A percentile compares a stretch with the other conserved stretches of the same genome.
phyloP scores from a whole-genome alignment of 2,113 vertebrate genomes.

The Macrotus californicus region DNA sequence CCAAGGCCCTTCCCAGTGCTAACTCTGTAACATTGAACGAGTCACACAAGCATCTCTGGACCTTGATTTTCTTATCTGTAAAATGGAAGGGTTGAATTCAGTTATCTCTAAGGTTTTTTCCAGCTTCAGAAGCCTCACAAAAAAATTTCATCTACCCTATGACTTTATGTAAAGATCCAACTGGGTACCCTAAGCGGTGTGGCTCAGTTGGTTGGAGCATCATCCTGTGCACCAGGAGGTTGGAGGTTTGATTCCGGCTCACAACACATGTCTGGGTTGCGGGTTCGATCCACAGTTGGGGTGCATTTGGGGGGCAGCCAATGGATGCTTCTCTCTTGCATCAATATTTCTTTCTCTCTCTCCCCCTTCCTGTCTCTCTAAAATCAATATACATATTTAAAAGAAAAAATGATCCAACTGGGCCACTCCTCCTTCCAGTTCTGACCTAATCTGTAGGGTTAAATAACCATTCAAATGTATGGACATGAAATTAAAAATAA shows the following conservation, averaged over 20 bases:
- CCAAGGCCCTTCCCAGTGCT: neutral
- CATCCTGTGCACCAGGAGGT: no score
- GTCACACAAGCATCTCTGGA: constrained; percentile 20
- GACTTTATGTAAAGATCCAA: neutral
- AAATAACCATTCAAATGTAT: neutral
- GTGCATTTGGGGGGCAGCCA: no score
- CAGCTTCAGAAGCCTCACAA: constrained; percentile 36
- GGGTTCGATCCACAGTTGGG: no score
- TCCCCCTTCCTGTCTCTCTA: no score
- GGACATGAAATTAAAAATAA: neutral
- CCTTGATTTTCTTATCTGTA: constrained; percentile 57
- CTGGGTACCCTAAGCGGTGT: neutral
- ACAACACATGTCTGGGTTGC: no score
- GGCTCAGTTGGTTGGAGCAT: no score
- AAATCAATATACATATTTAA: no score
- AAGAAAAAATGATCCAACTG: neutral
- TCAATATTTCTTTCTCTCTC: no score
- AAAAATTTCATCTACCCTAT: neutral
- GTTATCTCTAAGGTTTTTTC: constrained; percentile 5
- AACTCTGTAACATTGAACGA: constrained; percentile 16
- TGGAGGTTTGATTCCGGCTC: no score
- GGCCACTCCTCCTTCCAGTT: neutral
- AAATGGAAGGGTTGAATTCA: constrained; percentile 5
- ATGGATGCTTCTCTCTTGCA: no score
- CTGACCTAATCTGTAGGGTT: neutral